phyloP scores from a whole-genome alignment of 64 coral and sea anemone species.

The Platygyra sinensis region DNA sequence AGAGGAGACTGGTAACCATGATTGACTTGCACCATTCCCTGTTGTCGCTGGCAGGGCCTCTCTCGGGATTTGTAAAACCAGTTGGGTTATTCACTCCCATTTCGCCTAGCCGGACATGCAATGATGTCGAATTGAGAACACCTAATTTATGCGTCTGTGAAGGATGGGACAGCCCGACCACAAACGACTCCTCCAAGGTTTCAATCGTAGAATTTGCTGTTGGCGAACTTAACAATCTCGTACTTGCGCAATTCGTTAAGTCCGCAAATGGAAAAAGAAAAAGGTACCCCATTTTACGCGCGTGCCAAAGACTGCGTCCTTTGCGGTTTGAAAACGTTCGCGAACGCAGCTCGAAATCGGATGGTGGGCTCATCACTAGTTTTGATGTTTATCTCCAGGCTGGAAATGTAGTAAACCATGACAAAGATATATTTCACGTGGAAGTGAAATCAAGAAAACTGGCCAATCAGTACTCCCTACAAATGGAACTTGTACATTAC shows the following conservation, averaged over 20 bases:
- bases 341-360: slow-evolving; percentile 18
- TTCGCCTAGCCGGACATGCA: slow-evolving; percentile 57
- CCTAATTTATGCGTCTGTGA: slow-evolving; percentile 85
- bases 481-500: slow-evolving; percentile 36
- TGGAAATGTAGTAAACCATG: not conserved
- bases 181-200: slow-evolving; percentile 61
- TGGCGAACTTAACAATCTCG: slow-evolving; percentile 73
- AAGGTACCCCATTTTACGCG: not conserved
- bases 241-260: slow-evolving; percentile 39
- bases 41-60: slow-evolving; percentile 46
- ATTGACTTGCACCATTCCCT: slow-evolving; percentile 86
- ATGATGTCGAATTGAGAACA: slow-evolving; percentile 57
- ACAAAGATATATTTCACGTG: slow-evolving; percentile 43
- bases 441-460: slow-evolving; percentile 24
- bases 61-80: slow-evolving; percentile 28
- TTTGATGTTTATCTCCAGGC: slow-evolving; percentile 22
- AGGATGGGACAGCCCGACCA: slow-evolving; percentile 70
- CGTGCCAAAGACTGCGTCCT: slow-evolving; percentile 18
- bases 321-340: slow-evolving; percentile 59
- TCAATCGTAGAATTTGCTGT: slow-evolving; percentile 78
- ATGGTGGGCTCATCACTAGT: slow-evolving; percentile 10
- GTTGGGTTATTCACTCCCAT: slow-evolving; percentile 70
- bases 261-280: not conserved
- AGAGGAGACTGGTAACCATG: slow-evolving; percentile 67
- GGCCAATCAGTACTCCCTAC: slow-evolving; percentile 2